Percentiles rank a stretch among this genome's conserved stretches.
Evolutionary conservation across 2,888 invertebrate species (phyloP).

Genomic region (Apotomis capreana): DNA sequence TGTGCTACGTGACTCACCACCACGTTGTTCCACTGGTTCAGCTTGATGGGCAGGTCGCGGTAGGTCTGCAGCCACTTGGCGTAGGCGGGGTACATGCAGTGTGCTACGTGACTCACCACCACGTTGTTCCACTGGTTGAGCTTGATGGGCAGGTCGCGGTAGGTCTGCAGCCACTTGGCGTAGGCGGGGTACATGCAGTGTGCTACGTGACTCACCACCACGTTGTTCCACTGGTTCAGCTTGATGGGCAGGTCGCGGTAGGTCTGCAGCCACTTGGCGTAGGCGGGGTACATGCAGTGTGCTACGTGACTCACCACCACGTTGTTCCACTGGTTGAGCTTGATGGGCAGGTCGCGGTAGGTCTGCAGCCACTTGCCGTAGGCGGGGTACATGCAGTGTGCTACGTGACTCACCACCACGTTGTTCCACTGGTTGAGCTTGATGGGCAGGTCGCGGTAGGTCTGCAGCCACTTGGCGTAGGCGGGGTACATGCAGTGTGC

Average conservation of each 20-base stretch:
- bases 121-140: too few relatives aligned
- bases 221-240: conserved; percentile 99
- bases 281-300: conserved; percentile 86
- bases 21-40: too few relatives aligned
- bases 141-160: too few relatives aligned
- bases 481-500: conserved; percentile 96
- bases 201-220: conserved; percentile 88
- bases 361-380: too few relatives aligned
- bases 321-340: conserved; percentile 99
- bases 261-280: not conserved
- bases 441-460: conserved; percentile 97
- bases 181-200: too few relatives aligned
- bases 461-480: conserved; percentile 99
- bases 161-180: too few relatives aligned
- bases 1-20: too few relatives aligned
- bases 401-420: conserved; percentile 90
- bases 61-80: too few relatives aligned
- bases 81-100: too few relatives aligned
- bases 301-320: conserved; percentile 95
- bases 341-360: conserved; percentile 93
- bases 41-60: too few relatives aligned
- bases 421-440: conserved; percentile 99
- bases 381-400: conserved; percentile 79
- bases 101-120: too few relatives aligned
- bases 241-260: conserved; percentile 97